A percentile compares a stretch with the other conserved stretches of the same genome.
Evolutionary conservation across 2,797 vertebrate genomes (phyloP).

Genomic region (Emydoidea blandingii): DNA sequence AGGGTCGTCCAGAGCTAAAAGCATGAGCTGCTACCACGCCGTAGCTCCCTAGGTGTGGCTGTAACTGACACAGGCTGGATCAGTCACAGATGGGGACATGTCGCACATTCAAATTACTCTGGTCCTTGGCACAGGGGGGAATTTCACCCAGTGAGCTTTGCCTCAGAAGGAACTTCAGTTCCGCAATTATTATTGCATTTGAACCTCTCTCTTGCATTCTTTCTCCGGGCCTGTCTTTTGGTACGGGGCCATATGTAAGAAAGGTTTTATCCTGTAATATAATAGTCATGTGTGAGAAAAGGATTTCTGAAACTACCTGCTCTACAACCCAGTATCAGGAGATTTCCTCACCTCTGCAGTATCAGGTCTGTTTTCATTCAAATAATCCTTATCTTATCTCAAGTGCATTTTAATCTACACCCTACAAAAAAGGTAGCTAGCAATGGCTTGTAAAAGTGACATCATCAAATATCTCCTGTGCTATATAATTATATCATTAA

Average conservation of each 20-base stretch:
- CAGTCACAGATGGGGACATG: too few species aligned
- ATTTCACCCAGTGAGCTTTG: not conserved
- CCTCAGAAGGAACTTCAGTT: not conserved
- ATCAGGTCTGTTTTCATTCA: not conserved
- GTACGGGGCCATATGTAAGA: not conserved
- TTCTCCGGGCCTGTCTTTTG: not conserved
- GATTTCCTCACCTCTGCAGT: not conserved
- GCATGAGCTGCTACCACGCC: rapidly evolving
- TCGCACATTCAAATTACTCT: not conserved
- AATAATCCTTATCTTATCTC: constrained; percentile 29
- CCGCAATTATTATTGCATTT: not conserved
- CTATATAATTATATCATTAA: constrained; percentile 27
- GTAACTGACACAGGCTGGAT: too few species aligned
- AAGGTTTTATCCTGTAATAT: not conserved
- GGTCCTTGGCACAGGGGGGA: not conserved
- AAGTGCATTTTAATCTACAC: not conserved
- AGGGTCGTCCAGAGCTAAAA: not conserved
- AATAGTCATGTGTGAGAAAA: not conserved
- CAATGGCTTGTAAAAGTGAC: constrained; percentile 37
- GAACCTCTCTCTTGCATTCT: not conserved
- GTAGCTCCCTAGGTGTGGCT: not conserved
- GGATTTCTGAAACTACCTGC: not conserved
- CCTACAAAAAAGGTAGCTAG: constrained; percentile 19
- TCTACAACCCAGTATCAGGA: not conserved
- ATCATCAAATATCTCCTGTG: constrained; percentile 15